phyloP scores from a whole-genome alignment of 2,888 invertebrate species.

The Drosophila multiciliata region DNA sequence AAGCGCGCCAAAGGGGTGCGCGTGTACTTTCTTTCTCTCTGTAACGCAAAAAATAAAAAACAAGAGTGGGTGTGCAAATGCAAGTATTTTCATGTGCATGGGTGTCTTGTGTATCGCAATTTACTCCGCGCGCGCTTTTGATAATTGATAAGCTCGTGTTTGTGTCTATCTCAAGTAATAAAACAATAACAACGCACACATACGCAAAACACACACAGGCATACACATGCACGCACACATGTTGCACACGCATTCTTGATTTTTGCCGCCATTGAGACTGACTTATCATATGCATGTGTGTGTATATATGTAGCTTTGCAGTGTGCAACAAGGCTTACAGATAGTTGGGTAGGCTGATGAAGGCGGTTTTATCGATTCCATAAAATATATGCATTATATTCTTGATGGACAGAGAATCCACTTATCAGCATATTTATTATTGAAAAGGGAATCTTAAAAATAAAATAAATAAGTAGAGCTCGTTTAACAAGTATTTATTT shows the following conservation, averaged over 20 bases:
- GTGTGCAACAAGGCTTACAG: background rate
- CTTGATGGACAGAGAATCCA: background rate
- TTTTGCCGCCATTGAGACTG: constrained; percentile 60
- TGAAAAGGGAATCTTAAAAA: background rate
- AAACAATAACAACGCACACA: constrained; percentile 48
- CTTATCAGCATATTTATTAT: background rate
- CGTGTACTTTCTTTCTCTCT: constrained; percentile 76
- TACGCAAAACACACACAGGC: background rate
- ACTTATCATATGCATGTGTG: background rate
- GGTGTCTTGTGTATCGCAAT: constrained; percentile 64
- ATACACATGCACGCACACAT: constrained; percentile 55
- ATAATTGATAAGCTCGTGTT: constrained; percentile 71
- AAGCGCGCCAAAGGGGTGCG: constrained; percentile 80
- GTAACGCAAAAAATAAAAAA: constrained; percentile 3
- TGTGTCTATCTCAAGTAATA: constrained; percentile 47
- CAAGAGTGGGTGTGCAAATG: constrained; percentile 37
- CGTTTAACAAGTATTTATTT: background rate
- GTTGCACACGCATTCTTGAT: constrained; percentile 62
- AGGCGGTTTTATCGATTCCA: background rate
- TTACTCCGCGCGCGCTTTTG: constrained; percentile 58
- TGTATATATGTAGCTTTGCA: constrained; percentile 9
- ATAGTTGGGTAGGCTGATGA: background rate
- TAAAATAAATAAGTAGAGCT: background rate
- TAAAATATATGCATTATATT: background rate
- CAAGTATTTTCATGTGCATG: constrained; percentile 7